Base-by-base conservation (phyloP, 2,888 invertebrate species). In the Chirona hameri region DNA sequence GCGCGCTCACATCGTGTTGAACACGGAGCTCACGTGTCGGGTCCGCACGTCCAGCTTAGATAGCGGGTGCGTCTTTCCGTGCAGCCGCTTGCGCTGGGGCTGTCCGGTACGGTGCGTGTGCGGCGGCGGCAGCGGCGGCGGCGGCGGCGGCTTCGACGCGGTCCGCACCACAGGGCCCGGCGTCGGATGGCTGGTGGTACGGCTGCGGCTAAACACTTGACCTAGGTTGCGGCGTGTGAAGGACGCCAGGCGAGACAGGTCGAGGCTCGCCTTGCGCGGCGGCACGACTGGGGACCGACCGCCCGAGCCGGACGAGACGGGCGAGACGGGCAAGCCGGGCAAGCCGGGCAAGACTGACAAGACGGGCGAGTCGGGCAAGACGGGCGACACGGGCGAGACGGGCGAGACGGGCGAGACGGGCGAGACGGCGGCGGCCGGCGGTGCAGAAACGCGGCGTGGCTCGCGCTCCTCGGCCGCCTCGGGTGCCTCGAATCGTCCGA, bases 61-160 rank as follows among this genome's bases (percentile, higher is more conserved):
- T 87, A 97, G 91, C 86, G 97, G 96, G 91, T 97, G 96, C 87
- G 94, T 95, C 89, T 95, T 95, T 86, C 96, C 96, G 88, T 96
- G 96, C 87, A 93, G 92, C 89, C 94, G 94, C 89, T 94, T 92
- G 89, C 94, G 94, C 65, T 82, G 83, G 5, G 83, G 81, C 52
- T 52, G 52, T 39, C 81, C 82, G 27, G 82, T 72, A 9, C 24
- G 69, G n/a, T n/a, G 39, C 10, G 39, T 24, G 24, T 10, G 27
- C 24, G 76, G 12, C 24, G 9, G 39, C 18, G 15, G 29, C n/a
- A n/a, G n/a, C n/a, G n/a, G n/a, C 2, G 72, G 72, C 52, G 57
- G 48, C 27, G 79, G 81, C 46, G 84, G 31, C 31, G 81, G 60
- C 65, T 72, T n/a, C 79, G 27, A 29, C 12, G 83, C 81, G 48